Evolutionary conservation across 2,797 vertebrate species (phyloP).

Genomic region (Adelosebastes latens): DNA sequence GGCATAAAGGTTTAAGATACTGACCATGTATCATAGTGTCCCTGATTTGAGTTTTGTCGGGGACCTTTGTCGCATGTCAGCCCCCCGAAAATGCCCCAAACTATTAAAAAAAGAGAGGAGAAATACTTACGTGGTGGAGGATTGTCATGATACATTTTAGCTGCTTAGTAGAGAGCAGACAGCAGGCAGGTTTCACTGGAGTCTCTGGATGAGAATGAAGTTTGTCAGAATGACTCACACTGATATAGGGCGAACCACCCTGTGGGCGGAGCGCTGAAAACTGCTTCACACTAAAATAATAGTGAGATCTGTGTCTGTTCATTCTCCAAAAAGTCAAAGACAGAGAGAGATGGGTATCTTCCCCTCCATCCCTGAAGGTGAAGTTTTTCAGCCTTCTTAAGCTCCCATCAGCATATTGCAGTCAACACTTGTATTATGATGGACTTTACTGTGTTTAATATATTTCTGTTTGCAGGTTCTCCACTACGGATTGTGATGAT

Average conservation of each 20-base stretch:
- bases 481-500: slow-evolving; percentile 57
- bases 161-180: not conserved
- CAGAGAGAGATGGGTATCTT: slow-evolving; percentile 2
- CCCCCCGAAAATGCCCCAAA: no score
- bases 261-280: slow-evolving; percentile 17
- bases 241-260: not conserved
- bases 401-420: not conserved
- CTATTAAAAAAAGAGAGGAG: not conserved
- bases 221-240: not conserved
- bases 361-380: not conserved
- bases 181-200: not conserved
- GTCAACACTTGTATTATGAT: not conserved
- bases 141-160: not conserved
- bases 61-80: rapidly evolving
- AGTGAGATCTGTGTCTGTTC: not conserved
- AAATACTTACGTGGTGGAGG: slow-evolving; percentile 16
- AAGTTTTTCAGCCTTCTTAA: not conserved
- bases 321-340: not conserved
- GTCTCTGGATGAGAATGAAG: not conserved
- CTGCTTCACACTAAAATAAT: not conserved
- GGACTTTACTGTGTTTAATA: not conserved
- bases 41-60: no score
- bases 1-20: no score
- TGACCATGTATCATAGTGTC: no score
- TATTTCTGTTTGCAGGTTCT: slow-evolving; percentile 24